A percentile compares a stretch with the other conserved stretches of the same genome.
Conservation (phyloP, 2,888 invertebrate genomes). For the Alloscopus bannaensis region DNA sequence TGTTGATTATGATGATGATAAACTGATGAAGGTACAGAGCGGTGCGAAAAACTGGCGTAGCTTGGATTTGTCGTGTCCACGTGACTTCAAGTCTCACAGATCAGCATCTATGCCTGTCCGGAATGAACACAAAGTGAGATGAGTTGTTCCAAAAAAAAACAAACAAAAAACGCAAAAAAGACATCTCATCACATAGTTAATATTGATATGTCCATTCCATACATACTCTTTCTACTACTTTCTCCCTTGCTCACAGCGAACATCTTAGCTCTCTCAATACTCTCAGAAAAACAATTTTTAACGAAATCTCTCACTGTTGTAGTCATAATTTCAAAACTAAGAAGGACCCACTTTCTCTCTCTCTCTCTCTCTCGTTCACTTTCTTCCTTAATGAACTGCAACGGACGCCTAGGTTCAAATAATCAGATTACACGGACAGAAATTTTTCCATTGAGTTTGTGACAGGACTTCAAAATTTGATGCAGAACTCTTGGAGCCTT, state of each 20-base stretch:
- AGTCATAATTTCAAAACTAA: too few species aligned
- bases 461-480: too few species aligned
- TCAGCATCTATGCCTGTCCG: slow-evolving; percentile 73
- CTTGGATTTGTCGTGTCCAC: slow-evolving; percentile 77
- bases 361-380: neutral
- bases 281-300: too few species aligned
- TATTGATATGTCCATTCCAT: neutral
- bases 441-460: too few species aligned
- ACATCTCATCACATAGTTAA: slow-evolving; percentile 22
- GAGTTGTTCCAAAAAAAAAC: slow-evolving; percentile 55
- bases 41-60: slow-evolving; percentile 76
- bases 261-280: neutral
- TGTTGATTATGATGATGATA: slow-evolving; percentile 56
- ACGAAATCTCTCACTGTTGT: too few species aligned
- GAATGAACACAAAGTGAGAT: slow-evolving; percentile 73
- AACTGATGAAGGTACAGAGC: slow-evolving; percentile 70
- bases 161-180: slow-evolving; percentile 39
- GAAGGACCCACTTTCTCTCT: too few species aligned
- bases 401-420: too few species aligned
- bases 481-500: too few species aligned
- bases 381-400: too few species aligned
- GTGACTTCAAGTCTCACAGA: slow-evolving; percentile 73
- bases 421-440: too few species aligned
- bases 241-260: too few species aligned
- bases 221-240: neutral